These are phyloP conservation scores for Drosophila emarginata DNA, from an alignment of 2,888 invertebrate genomes.

Conservation along the genomic window DNA sequence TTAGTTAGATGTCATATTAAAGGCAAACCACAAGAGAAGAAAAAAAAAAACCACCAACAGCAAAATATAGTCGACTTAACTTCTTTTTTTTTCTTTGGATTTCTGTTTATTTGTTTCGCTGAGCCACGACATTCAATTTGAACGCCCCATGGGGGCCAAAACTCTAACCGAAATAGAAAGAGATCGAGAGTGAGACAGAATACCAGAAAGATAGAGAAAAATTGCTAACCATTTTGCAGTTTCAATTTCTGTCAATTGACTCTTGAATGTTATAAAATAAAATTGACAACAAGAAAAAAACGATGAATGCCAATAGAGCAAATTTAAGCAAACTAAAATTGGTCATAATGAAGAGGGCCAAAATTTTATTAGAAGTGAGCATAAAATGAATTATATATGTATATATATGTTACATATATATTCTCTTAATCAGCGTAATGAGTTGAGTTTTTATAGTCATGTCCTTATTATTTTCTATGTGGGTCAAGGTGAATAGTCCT, in stretches of 20 bases:
- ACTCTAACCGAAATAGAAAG: constrained; percentile 11
- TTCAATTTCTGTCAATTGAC: constrained; percentile 50
- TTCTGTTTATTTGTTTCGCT: constrained; percentile 9
- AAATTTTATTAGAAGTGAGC: neutral
- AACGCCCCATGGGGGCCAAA: constrained; percentile 58
- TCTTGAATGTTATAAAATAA: constrained; percentile 32
- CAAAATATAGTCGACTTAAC: constrained; percentile 49
- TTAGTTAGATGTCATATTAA: constrained; percentile 71
- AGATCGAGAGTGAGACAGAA: neutral
- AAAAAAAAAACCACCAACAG: constrained; percentile 25
- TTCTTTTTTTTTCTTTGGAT: constrained; percentile 28
- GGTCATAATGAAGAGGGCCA: neutral
- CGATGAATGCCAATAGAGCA: neutral
- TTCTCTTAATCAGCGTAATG: neutral
- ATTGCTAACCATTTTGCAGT: constrained; percentile 35
- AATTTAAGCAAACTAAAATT: neutral
- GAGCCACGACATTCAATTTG: constrained; percentile 71
- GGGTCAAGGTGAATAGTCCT: too few relatives aligned
- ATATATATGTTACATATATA: neutral
- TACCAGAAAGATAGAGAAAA: constrained; percentile 6
- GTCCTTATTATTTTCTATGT: too few relatives aligned
- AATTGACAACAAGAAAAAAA: neutral
- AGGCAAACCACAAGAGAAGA: constrained; percentile 44
- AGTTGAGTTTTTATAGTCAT: neutral
- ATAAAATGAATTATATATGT: neutral